Conservation (phyloP, 2,113 vertebrate species). For the Lasiurus cinereus region DNA sequence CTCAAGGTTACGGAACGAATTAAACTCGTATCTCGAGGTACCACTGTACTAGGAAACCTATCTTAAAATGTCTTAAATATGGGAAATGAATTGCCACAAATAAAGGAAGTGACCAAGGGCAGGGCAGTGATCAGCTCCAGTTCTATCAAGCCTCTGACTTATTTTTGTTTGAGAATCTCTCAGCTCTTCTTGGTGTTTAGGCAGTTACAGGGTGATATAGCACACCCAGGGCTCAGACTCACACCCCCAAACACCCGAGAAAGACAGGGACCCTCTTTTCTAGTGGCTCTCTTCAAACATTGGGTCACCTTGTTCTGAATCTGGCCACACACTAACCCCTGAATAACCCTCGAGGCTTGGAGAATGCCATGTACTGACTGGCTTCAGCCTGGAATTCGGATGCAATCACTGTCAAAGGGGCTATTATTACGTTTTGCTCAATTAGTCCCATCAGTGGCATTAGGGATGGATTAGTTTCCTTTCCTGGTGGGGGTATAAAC, state of each 20-base stretch:
- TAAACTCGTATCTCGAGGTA: too few species aligned
- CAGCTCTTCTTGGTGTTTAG: not conserved
- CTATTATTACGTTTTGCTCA: not conserved
- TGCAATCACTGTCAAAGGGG: not conserved
- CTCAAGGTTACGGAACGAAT: too few species aligned
- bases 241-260: not conserved
- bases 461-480: not conserved
- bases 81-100: not conserved
- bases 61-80: constrained; percentile 23
- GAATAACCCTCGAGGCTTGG: not conserved
- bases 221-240: not conserved
- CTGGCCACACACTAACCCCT: not conserved
- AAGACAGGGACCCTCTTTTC: not conserved
- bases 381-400: not conserved
- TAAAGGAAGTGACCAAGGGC: not conserved
- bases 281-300: constrained; percentile 27
- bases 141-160: not conserved
- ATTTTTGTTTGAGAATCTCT: not conserved
- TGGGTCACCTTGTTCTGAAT: constrained; percentile 12
- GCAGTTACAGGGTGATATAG: not conserved
- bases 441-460: not conserved
- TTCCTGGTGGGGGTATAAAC: not conserved
- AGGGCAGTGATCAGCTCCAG: not conserved
- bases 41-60: not conserved
- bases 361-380: not conserved